Evolutionary conservation across 2,797 vertebrate genomes (phyloP), one percentile per base, ranked within the genome.

Genomic region (Coranthus polyacanthus): DNA sequence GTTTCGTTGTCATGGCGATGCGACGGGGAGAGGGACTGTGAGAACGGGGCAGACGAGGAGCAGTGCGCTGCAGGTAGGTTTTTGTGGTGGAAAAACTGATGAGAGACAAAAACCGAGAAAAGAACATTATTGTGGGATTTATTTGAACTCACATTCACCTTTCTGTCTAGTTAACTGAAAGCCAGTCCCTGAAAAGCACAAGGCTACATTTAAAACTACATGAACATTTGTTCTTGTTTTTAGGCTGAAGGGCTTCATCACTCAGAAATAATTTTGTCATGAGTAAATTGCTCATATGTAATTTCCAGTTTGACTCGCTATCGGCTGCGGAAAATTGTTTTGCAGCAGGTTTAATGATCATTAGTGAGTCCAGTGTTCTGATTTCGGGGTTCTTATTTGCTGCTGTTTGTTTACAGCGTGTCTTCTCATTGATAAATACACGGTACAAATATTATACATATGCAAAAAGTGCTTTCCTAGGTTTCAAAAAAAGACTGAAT

Each of bases 11-110:
- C 97, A 1, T 99, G 97, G 97, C 95, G 94, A 83, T 99, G 98
- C n/a, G 98, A 99, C 11, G 96, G 97, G 0, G 96, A 99, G 88
- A 92, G 90, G 83, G 97, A 99, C 67, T 99, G 97, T 61, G 96
- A 97, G 87, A 98, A 94, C 0, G 96, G 97, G 10, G 90, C 94
- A 0, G 97, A 99, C 1, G 98, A 99, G 76, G 94, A 95, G 29
- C 95, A 95, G 72, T 99, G 98, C 29, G 92, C 94, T 17, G 94
- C 95, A 78, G 94, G 98, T 99, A 79, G 93, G 76, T 55, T 3
- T 38, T 43, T 24, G 12, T 8, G 21, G 4, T 11, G 50, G 9
- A 29, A 44, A 29, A 7, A 41, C 12, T 36, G 22, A 32, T n/a
- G 8, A 9, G 26, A 41, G 55, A 15, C 12, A 7, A 21, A 37